A percentile compares a stretch with the other conserved stretches of the same genome.
phyloP scores from a whole-genome alignment of 2,113 vertebrate species.

The Engystomops pustulosus region DNA sequence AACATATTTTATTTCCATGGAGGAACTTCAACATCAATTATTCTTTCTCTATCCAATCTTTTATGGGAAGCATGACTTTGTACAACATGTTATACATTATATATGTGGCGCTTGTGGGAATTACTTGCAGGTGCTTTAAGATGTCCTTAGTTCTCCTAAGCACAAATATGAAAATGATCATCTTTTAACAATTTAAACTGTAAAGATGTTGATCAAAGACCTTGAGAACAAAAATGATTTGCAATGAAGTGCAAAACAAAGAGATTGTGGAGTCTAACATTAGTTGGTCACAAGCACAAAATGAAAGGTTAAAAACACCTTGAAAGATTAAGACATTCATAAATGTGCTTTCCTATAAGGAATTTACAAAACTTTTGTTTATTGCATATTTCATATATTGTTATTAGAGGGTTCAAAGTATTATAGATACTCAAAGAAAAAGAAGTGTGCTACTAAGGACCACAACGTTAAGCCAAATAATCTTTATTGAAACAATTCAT shows the following conservation, averaged over 20 bases:
- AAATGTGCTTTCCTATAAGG: not conserved
- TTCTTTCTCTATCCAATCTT: slow-evolving; percentile 36
- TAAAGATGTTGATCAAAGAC: slow-evolving; percentile 46
- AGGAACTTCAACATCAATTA: slow-evolving; percentile 18
- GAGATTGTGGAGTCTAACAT: slow-evolving; percentile 1
- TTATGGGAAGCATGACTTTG: slow-evolving; percentile 46
- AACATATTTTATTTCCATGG: slow-evolving; percentile 25
- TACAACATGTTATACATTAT: slow-evolving; percentile 49
- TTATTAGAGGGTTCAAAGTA: too few relatives aligned
- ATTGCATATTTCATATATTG: not conserved
- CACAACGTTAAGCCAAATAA: too few relatives aligned
- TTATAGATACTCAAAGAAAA: too few relatives aligned
- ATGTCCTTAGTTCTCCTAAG: slow-evolving; percentile 44
- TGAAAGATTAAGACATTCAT: not conserved
- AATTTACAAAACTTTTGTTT: not conserved
- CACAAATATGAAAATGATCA: slow-evolving; percentile 47
- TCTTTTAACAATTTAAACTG: slow-evolving; percentile 51
- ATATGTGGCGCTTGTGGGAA: slow-evolving; percentile 22
- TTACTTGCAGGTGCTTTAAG: slow-evolving; percentile 48
- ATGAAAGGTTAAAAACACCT: not conserved
- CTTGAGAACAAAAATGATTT: slow-evolving; percentile 12
- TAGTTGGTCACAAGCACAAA: not conserved
- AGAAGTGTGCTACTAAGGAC: too few relatives aligned
- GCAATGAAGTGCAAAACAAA: slow-evolving; percentile 21
- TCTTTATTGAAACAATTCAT: too few relatives aligned